phyloP scores from a whole-genome alignment of 2,113 vertebrate species.

The Oreotrochilus melanogaster region DNA sequence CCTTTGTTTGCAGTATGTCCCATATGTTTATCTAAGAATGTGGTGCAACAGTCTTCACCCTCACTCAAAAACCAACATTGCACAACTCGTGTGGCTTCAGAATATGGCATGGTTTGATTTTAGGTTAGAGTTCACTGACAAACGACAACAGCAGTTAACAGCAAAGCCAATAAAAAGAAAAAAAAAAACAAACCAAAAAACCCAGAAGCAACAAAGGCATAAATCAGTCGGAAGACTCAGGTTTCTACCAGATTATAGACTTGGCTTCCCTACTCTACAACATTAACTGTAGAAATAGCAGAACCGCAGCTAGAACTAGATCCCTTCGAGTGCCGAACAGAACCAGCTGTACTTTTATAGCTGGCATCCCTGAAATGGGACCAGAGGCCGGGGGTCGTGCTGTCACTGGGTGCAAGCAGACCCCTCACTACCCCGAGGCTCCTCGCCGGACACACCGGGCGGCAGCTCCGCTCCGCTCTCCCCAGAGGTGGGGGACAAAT shows the following conservation, averaged over 20 bases:
- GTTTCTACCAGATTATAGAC: rapidly evolving
- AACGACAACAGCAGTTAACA: rapidly evolving
- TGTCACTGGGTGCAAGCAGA: rapidly evolving
- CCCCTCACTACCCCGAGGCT: rapidly evolving
- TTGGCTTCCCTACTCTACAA: not conserved
- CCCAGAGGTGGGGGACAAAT: rapidly evolving
- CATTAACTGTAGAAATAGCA: rapidly evolving
- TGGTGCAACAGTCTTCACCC: conserved; percentile 11
- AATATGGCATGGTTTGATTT: rapidly evolving
- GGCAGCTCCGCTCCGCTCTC: rapidly evolving
- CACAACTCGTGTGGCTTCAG: not conserved
- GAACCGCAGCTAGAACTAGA: rapidly evolving
- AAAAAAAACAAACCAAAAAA: no score
- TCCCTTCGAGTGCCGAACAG: rapidly evolving
- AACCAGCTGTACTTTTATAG: rapidly evolving
- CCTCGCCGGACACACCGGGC: not conserved
- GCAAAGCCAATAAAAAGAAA: not conserved
- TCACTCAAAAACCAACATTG: not conserved
- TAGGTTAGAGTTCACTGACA: conserved; percentile 2
- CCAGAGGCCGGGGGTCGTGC: rapidly evolving
- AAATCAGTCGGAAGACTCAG: not conserved
- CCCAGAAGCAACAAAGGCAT: no score
- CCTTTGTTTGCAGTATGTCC: not conserved
- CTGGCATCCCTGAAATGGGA: rapidly evolving
- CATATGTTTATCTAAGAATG: not conserved